Base-by-base conservation (phyloP, 2,113 vertebrate species). In the Anseranas semipalmata region DNA sequence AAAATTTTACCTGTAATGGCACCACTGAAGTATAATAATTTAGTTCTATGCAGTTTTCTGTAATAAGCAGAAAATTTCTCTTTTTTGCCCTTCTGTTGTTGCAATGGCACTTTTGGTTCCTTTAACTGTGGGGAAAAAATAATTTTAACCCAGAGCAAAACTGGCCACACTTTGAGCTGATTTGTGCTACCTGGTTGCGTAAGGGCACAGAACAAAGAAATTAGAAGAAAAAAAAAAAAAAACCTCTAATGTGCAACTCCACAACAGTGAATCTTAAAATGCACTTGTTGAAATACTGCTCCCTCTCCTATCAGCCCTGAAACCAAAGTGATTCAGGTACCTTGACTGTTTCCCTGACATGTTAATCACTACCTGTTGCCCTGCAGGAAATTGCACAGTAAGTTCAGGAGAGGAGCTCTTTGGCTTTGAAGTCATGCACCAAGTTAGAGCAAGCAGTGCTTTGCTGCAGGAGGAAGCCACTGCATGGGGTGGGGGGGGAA, bases 91-190 rank as follows among this genome's bases (percentile, higher is more conserved):
- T 82, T 85, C 81, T 83, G 81, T 48, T 95, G 91, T 58, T 94
- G 84, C 94, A 89, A 82, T 1, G 24, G 87, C 94, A 96, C 93
- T 95, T 96, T 85, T 60, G 92, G 90, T 92, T 96, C 80, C 35
- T 93, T 60, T 82, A 66, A 95, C 70, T 72, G 37, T 68, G 66
- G 39, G 66, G 39, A 6, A 62, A 83, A 89, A 89, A 63, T 32
- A 48, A 66, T 15, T 67, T 55, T 39, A 74, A 87, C 70, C 88
- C 25, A 6, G 75, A 92, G 39, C 25, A 72, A 80, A 58, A 65
- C 62, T 76, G 43, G 33, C 58, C 45, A 50, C 18, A 10, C 41
- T 81, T 66, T 87, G 87, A 82, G 60, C 59, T 80, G 30, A 33
- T n/a, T 41, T 15, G 45, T 75, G 65, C 71, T 72, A 85, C 7